phyloP scores from a whole-genome alignment of 2,113 vertebrate species.

The Charadrius vociferus region DNA sequence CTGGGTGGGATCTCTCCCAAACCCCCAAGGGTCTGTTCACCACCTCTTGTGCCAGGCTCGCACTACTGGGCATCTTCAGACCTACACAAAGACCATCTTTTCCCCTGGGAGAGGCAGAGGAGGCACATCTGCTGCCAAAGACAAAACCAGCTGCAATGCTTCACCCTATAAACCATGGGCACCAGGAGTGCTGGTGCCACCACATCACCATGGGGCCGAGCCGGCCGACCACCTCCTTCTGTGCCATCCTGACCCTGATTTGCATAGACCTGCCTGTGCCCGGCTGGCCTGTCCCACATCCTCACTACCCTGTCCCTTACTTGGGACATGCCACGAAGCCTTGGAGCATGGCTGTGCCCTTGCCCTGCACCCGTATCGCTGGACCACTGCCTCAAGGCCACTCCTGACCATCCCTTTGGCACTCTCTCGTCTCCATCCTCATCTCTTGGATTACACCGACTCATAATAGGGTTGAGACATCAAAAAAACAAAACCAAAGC shows the following conservation, averaged over 20 bases:
- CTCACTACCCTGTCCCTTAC: neutral
- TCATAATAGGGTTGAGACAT: neutral
- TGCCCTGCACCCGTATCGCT: accelerated
- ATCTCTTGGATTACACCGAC: neutral
- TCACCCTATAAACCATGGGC: neutral
- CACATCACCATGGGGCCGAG: too few species aligned
- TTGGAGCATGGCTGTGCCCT: neutral
- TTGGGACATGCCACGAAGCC: neutral
- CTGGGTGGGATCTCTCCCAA: accelerated
- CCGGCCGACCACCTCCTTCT: neutral
- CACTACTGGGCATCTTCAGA: neutral
- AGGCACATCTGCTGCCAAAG: neutral
- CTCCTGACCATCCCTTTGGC: neutral
- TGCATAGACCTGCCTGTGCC: neutral
- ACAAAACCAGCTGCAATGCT: accelerated
- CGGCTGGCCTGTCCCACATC: neutral
- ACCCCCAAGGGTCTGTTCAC: accelerated
- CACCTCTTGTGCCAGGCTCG: neutral
- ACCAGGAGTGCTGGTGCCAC: neutral
- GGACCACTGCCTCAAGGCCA: too few species aligned
- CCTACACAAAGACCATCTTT: accelerated
- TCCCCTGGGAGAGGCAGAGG: neutral
- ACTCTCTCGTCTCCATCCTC: neutral
- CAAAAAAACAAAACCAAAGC: neutral
- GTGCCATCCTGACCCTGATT: neutral